These are phyloP conservation scores for Drosophila dives DNA, from an alignment of 2,888 invertebrate species.

Conservation along the genomic window DNA sequence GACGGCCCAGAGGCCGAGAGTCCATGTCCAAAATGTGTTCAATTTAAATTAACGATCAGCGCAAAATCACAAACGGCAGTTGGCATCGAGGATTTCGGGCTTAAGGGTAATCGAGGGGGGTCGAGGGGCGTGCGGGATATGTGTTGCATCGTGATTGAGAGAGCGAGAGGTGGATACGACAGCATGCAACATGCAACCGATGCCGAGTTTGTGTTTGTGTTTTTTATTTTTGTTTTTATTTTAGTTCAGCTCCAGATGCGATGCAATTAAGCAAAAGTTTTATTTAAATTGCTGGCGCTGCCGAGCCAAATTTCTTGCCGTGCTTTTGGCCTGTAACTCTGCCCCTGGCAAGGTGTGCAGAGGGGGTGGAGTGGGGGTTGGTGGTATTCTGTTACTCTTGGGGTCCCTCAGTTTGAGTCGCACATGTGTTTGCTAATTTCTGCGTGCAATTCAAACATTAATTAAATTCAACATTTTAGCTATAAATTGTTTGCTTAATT, in stretches of 20 bases:
- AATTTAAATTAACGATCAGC: slow-evolving; percentile 78
- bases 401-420: slow-evolving; percentile 34
- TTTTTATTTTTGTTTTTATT: neutral
- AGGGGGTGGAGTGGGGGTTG: neutral
- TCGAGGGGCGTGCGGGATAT: slow-evolving; percentile 2
- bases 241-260: slow-evolving; percentile 52
- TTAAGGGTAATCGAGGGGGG: neutral
- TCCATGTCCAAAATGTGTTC: slow-evolving; percentile 78
- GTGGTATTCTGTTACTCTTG: neutral
- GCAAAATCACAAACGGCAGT: slow-evolving; percentile 67
- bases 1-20: slow-evolving; percentile 38
- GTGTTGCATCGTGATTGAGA: slow-evolving; percentile 50
- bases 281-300: slow-evolving; percentile 77
- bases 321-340: slow-evolving; percentile 60
- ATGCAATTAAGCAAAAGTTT: slow-evolving; percentile 79
- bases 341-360: neutral
- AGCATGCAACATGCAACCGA: slow-evolving; percentile 62
- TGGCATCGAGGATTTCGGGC: slow-evolving; percentile 10
- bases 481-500: slow-evolving; percentile 79
- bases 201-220: slow-evolving; percentile 14
- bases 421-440: slow-evolving; percentile 77
- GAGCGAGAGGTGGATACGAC: slow-evolving; percentile 35
- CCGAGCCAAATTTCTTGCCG: slow-evolving; percentile 41
- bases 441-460: slow-evolving; percentile 77
- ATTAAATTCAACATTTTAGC: slow-evolving; percentile 77